phyloP scores from a whole-genome alignment of 2,797 vertebrate genomes.

The Sebastes variabilis region DNA sequence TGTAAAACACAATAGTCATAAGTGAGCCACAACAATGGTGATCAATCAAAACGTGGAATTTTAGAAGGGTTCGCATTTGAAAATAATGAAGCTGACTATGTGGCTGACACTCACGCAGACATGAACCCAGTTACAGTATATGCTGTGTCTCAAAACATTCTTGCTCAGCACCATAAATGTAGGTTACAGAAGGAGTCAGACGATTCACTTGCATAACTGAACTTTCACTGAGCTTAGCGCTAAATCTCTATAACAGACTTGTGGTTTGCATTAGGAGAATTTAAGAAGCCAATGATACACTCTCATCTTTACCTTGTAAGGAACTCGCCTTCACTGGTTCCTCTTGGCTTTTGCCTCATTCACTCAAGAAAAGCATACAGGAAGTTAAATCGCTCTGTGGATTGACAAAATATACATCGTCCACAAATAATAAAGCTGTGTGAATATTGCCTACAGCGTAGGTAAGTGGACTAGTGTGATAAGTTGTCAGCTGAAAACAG shows the following conservation, averaged over 20 bases:
- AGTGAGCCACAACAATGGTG: background rate
- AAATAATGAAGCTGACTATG: background rate
- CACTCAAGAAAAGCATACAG: background rate
- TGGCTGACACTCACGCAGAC: background rate
- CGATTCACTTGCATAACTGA: conserved; percentile 29
- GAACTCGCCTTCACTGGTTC: background rate
- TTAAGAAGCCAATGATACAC: background rate
- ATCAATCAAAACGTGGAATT: background rate
- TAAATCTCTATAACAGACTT: conserved; percentile 11
- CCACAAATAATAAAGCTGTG: background rate
- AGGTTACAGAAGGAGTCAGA: conserved; percentile 12
- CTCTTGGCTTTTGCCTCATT: background rate
- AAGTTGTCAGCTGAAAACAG: background rate
- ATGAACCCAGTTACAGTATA: background rate
- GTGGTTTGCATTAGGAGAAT: background rate
- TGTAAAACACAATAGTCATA: no score
- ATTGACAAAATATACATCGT: background rate
- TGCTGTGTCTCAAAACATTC: background rate
- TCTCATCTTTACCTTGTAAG: background rate
- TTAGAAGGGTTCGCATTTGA: background rate
- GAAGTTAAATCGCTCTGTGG: background rate
- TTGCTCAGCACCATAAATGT: conserved; percentile 9
- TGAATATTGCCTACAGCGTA: background rate
- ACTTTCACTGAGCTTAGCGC: background rate
- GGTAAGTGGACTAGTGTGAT: background rate